These are phyloP conservation scores for Aegotheles bennettii DNA, from an alignment of 2,113 vertebrate genomes.

Conservation along the genomic window DNA sequence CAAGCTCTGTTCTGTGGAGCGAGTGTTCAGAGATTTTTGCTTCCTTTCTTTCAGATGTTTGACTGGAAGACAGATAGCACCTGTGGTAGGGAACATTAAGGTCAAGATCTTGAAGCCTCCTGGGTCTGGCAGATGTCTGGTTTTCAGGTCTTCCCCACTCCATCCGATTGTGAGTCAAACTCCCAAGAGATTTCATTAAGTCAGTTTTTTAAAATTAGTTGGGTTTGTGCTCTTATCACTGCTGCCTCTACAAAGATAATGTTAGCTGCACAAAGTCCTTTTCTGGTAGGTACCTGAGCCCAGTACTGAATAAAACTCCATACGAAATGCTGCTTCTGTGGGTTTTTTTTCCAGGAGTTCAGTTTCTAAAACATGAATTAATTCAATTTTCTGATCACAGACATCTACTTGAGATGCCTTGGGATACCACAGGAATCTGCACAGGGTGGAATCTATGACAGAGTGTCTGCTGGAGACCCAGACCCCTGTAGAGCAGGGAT, in stretches of 20 bases:
- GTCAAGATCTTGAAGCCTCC: background rate
- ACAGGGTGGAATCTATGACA: background rate
- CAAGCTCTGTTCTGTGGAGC: background rate
- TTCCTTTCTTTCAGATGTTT: background rate
- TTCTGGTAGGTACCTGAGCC: background rate
- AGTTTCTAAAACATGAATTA: background rate
- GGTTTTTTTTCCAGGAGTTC: background rate
- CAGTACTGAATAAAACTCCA: background rate
- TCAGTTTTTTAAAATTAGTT: background rate
- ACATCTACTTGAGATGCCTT: background rate
- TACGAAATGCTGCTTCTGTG: background rate
- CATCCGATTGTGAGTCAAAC: background rate
- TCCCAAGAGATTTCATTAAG: background rate
- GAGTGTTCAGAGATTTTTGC: background rate
- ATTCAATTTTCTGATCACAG: background rate
- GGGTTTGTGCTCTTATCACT: background rate
- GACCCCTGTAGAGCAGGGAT: background rate
- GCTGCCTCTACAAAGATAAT: background rate
- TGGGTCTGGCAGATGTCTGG: background rate
- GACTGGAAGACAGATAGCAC: background rate
- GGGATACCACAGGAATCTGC: background rate
- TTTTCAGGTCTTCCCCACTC: background rate
- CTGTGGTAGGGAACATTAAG: background rate
- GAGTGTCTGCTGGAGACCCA: background rate
- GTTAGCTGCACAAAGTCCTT: background rate